Evolutionary conservation across 1,140 invertebrate genomes (phyloP).

Genomic region (Cydia splendana): DNA sequence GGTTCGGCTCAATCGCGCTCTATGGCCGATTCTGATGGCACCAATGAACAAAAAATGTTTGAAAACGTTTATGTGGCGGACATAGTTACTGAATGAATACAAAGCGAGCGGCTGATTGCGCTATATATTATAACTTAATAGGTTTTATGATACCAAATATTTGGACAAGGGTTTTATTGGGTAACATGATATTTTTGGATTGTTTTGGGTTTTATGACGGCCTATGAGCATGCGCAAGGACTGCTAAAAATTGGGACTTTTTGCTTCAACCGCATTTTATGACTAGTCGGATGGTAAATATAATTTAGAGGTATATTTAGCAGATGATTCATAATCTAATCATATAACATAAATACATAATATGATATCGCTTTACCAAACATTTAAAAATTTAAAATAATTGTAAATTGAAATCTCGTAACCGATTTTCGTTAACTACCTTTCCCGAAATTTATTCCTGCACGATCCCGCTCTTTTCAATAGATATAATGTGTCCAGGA

Average conservation of each 20-base stretch:
- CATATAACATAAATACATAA: not conserved
- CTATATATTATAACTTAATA: constrained; percentile 75
- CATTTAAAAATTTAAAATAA: too few species aligned
- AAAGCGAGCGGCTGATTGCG: constrained; percentile 66
- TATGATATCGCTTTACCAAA: too few species aligned
- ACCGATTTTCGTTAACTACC: too few species aligned
- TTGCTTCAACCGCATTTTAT: constrained; percentile 1
- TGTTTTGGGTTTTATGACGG: constrained; percentile 70
- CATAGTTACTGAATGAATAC: constrained; percentile 69
- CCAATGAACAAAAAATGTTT: constrained; percentile 28
- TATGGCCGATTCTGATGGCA: not conserved
- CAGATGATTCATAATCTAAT: not conserved
- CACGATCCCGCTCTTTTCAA: too few species aligned
- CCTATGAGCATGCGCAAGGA: constrained; percentile 72
- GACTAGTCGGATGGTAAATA: not conserved
- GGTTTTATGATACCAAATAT: constrained; percentile 77
- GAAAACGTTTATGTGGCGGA: constrained; percentile 69
- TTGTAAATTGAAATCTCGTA: too few species aligned
- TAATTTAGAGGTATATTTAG: not conserved
- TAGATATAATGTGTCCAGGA: too few species aligned
- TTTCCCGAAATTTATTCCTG: too few species aligned
- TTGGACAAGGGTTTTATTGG: constrained; percentile 74
- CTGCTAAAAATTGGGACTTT: constrained; percentile 48
- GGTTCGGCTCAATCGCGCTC: too few species aligned
- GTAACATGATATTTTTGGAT: constrained; percentile 76